Evolutionary conservation across 2,113 vertebrate genomes (phyloP).

Genomic region (Nycticryphes semicollaris): DNA sequence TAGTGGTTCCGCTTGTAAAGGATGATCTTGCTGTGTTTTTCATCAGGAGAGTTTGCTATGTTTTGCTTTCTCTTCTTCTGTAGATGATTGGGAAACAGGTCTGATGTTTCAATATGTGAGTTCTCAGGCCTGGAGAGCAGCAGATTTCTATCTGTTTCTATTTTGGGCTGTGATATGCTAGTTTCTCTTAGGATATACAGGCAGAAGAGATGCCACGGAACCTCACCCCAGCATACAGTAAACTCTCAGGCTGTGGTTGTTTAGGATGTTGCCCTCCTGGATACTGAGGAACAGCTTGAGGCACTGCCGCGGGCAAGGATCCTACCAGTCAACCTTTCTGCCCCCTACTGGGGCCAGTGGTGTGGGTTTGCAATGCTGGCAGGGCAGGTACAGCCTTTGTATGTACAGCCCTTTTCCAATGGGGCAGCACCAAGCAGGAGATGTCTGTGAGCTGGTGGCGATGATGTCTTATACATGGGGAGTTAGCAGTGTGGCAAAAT

Average conservation of each 20-base stretch:
- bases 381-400: not conserved
- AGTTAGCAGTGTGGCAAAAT: not conserved
- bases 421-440: not conserved
- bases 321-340: not conserved
- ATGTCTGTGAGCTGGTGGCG: not conserved
- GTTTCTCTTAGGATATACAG: not conserved
- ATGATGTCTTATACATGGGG: not conserved
- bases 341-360: not conserved
- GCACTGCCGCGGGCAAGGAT: not conserved
- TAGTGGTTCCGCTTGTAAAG: not conserved
- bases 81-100: not conserved
- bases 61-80: not conserved
- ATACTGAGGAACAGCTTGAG: not conserved
- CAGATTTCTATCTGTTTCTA: not conserved
- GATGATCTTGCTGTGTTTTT: not conserved
- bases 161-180: not conserved
- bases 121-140: not conserved
- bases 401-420: not conserved
- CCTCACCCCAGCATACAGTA: not conserved
- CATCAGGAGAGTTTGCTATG: not conserved
- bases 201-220: not conserved
- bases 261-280: not conserved
- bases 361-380: accelerated
- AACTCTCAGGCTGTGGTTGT: not conserved
- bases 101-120: not conserved